Conservation (phyloP, 2,113 vertebrate genomes). For the Tinamus guttatus region DNA sequence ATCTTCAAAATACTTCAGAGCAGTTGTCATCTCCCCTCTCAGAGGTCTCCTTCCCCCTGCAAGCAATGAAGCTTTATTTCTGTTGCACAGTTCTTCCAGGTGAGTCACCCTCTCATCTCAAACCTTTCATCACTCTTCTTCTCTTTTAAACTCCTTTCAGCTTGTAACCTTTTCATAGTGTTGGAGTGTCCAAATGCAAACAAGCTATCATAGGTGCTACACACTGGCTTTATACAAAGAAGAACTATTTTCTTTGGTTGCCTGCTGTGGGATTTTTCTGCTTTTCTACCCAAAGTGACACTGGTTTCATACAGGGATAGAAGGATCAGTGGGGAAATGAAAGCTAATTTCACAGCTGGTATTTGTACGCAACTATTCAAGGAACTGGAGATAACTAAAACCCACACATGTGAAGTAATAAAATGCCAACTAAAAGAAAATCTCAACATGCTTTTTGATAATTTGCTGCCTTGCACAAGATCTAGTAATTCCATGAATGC, state of each 20-base stretch:
- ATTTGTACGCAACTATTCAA: conserved; percentile 29
- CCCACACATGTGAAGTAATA: neutral
- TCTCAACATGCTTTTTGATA: conserved; percentile 3
- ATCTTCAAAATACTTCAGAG: neutral
- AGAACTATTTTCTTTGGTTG: neutral
- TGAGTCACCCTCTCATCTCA: conserved; percentile 3
- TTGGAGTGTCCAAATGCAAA: neutral
- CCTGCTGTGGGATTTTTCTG: neutral
- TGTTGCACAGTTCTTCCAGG: neutral
- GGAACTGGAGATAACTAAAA: neutral
- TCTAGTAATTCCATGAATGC: conserved; percentile 26
- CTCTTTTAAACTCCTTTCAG: neutral
- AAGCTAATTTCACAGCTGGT: conserved; percentile 33
- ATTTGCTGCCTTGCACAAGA: conserved; percentile 23
- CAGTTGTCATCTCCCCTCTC: neutral
- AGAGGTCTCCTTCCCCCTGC: neutral
- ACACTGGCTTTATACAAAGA: neutral
- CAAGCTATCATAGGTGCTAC: neutral
- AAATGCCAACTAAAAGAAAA: conserved; percentile 16
- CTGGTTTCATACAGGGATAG: neutral
- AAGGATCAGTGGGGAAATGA: neutral
- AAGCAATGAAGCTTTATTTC: conserved; percentile 14
- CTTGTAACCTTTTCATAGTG: neutral
- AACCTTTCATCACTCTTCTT: neutral
- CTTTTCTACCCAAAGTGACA: neutral